A percentile compares a stretch with the other conserved stretches of the same genome.
Conservation (phyloP, 1,140 invertebrate species). For the Epicauta chinensis region DNA sequence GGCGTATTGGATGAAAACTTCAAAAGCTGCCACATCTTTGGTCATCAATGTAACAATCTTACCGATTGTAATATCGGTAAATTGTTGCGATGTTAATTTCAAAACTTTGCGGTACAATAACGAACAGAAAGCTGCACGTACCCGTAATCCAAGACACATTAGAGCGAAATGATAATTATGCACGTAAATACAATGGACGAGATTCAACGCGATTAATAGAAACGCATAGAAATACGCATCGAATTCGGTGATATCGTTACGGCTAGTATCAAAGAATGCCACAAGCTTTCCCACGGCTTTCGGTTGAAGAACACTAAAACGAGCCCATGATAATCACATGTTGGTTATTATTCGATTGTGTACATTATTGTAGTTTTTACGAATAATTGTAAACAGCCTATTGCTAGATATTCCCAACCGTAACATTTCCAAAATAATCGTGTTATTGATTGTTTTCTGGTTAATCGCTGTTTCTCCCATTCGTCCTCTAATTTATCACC, state of each 20-base stretch:
- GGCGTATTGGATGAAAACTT: conserved; percentile 58
- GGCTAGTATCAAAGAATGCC: conserved; percentile 29
- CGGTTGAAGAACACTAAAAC: conserved; percentile 12
- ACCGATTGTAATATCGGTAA: conserved; percentile 75
- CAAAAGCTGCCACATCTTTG: conserved; percentile 75
- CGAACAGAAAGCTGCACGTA: conserved; percentile 69
- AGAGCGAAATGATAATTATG: conserved; percentile 73
- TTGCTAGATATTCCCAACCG: conserved; percentile 21
- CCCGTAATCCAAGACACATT: conserved; percentile 70
- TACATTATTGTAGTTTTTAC: conserved; percentile 21
- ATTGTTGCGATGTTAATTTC: conserved; percentile 58
- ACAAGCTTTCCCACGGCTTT: conserved; percentile 10
- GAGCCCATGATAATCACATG: no score
- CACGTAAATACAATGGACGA: conserved; percentile 21
- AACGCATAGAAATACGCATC: conserved; percentile 24
- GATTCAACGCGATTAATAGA: conserved; percentile 17
- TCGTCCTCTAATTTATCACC: conserved; percentile 29
- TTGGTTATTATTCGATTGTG: no score
- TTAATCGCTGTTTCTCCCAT: conserved; percentile 27
- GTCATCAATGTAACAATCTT: conserved; percentile 86
- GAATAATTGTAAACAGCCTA: conserved; percentile 20
- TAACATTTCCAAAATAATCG: conserved; percentile 21
- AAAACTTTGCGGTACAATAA: conserved; percentile 77
- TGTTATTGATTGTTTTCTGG: conserved; percentile 21
- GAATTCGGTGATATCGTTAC: conserved; percentile 22